A percentile compares a stretch with the other conserved stretches of the same genome.
These are phyloP conservation scores for Aporophyla lueneburgensis DNA, from an alignment of 2,888 invertebrate genomes.

Conservation along the genomic window DNA sequence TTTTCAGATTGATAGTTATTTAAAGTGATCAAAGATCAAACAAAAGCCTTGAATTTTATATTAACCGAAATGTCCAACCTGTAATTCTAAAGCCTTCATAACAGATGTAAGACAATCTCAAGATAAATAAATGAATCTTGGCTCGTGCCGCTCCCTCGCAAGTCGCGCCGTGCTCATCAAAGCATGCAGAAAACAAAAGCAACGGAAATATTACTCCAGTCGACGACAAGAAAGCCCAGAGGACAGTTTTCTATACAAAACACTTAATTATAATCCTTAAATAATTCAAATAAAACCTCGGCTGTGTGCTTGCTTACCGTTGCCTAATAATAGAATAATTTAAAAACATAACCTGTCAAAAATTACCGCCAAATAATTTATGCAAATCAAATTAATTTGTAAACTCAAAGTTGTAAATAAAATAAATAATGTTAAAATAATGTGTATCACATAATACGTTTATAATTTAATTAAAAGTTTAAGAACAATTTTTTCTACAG, in stretches of 20 bases:
- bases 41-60: background rate
- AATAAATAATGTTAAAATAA: slow-evolving; percentile 59
- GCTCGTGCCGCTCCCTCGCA: slow-evolving; percentile 81
- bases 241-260: slow-evolving; percentile 81
- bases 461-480: slow-evolving; percentile 31
- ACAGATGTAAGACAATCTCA: slow-evolving; percentile 54
- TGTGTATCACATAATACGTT: slow-evolving; percentile 34
- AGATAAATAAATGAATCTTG: slow-evolving; percentile 70
- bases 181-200: slow-evolving; percentile 89
- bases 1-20: background rate
- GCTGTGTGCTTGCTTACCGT: slow-evolving; percentile 52
- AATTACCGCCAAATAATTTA: slow-evolving; percentile 69
- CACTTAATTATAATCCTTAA: slow-evolving; percentile 54
- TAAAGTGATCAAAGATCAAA: background rate
- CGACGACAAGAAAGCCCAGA: slow-evolving; percentile 85
- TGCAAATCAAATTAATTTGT: slow-evolving; percentile 37
- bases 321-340: slow-evolving; percentile 39
- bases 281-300: slow-evolving; percentile 42
- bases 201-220: slow-evolving; percentile 87
- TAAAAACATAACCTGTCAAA: slow-evolving; percentile 65
- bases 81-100: background rate
- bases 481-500: background rate
- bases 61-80: background rate
- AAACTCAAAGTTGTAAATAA: slow-evolving; percentile 22
- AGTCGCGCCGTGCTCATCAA: slow-evolving; percentile 82